Conservation (phyloP, 1,140 invertebrate genomes). For the Drosophila bifasciata region DNA sequence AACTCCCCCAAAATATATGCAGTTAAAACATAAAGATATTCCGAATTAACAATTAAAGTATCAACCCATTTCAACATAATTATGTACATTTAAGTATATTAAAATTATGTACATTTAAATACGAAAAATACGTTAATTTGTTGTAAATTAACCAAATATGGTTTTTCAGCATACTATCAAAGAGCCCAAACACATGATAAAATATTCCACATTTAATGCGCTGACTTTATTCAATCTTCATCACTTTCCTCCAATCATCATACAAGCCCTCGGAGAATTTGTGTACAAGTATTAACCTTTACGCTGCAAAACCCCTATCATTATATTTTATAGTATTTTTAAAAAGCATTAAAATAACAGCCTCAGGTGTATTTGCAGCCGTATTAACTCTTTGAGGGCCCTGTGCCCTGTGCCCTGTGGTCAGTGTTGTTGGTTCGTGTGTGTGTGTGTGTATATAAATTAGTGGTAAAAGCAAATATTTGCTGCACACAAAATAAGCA, state of each 20-base stretch:
- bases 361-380: constrained; percentile 4
- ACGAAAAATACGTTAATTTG: no score
- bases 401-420: constrained; percentile 33
- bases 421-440: constrained; percentile 9
- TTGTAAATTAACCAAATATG: no score
- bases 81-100: no score
- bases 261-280: constrained; percentile 32
- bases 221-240: constrained; percentile 21
- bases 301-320: constrained; percentile 28
- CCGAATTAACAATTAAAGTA: no score
- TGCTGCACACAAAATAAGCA: constrained; percentile 44
- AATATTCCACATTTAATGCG: constrained; percentile 19
- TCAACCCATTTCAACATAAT: no score
- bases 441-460: constrained; percentile 58
- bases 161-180: no score
- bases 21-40: no score
- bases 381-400: constrained; percentile 17
- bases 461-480: constrained; percentile 63
- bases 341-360: constrained; percentile 43
- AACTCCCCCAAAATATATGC: no score
- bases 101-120: no score
- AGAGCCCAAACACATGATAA: background rate
- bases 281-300: constrained; percentile 30
- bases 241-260: constrained; percentile 27
- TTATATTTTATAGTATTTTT: constrained; percentile 47